Evolutionary conservation across 2,888 invertebrate species (phyloP), one percentile per base, ranked within the genome.

Genomic region (Meandrusa payeni): DNA sequence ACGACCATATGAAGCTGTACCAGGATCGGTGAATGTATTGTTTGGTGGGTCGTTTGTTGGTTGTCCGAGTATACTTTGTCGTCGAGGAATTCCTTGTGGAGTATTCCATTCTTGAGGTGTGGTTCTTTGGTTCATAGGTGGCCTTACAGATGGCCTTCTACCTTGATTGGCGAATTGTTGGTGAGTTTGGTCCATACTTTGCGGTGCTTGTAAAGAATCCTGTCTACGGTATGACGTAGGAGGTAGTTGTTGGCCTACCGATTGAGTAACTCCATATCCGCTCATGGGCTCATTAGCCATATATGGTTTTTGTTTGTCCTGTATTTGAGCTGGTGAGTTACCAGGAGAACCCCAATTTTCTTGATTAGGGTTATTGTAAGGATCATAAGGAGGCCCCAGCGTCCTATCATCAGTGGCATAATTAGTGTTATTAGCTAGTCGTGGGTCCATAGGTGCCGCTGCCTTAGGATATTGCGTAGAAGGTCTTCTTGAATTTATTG

Each of bases 51-150:
- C 76, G 24, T 62, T 66, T 23, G 62, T 65, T 3, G 86, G 82
- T 52, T 86, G 85, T 27, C 69, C 82, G 9, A 86, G 64, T 20
- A 87, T 61, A 50, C 86, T 87, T 54, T 78, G 80, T 54, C 86
- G 66, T 54, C 86, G 61, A 1, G 61, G 51, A 27, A 74, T 59
- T 40, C 67, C 69, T 52, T 80, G 76, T 11, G 73, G 28, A 12
- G 66, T 50, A 42, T 57, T 76, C 82, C 83, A 81, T 46, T 85
- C 82, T 56, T 79, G 81, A 15, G 64, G 68, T 27, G 63, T 52
- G 2, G 75, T 62, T 53, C 69, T 68, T 57, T 81, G 83, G 56
- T 74, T 80, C 36, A 67, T 51, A 31, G 62, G 57, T 17, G 75
- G 73, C 56, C 77, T 72, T 34, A 64, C 60, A n/a, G 76, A 59